A percentile compares a stretch with the other conserved stretches of the same genome.
Evolutionary conservation across 1,140 invertebrate species (phyloP).

Genomic region (Monomorium pharaonis): DNA sequence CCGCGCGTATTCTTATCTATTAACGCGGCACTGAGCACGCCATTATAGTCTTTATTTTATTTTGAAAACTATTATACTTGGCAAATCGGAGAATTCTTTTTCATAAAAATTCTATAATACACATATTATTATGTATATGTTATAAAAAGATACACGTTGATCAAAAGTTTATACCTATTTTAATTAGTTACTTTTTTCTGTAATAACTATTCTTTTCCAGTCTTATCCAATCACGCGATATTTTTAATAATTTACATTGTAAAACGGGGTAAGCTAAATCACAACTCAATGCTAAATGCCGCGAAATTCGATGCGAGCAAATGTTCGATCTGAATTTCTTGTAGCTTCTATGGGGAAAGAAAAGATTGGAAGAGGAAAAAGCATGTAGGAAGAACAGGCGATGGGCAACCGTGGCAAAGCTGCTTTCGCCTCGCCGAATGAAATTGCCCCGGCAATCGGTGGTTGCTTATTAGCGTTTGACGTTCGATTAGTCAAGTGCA

Average conservation of each 20-base stretch:
- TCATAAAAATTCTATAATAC: not conserved
- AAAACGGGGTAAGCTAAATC: not conserved
- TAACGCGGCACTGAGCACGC: slow-evolving; percentile 38
- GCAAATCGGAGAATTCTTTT: slow-evolving; percentile 5
- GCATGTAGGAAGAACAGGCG: slow-evolving; percentile 16
- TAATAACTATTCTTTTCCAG: not conserved
- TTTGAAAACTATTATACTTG: slow-evolving; percentile 4
- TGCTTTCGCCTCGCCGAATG: slow-evolving; percentile 71
- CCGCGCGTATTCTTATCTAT: slow-evolving; percentile 49
- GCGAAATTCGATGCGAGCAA: slow-evolving; percentile 12
- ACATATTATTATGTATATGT: not conserved
- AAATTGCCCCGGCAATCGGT: slow-evolving; percentile 81
- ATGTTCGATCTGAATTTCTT: not conserved
- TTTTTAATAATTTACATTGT: not conserved
- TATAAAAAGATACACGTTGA: not conserved
- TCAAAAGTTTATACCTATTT: no score
- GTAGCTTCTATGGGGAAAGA: not conserved
- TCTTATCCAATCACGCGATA: not conserved
- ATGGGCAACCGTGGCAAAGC: slow-evolving; percentile 66
- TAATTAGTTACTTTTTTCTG: not conserved
- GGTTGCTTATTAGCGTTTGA: slow-evolving; percentile 84
- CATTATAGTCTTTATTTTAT: slow-evolving; percentile 11
- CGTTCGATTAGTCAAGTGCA: slow-evolving; percentile 84
- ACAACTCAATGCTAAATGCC: slow-evolving; percentile 3
- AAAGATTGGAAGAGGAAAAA: slow-evolving; percentile 21